These are phyloP conservation scores for Bruchidius siliquastri DNA, from an alignment of 2,888 invertebrate species.

Conservation along the genomic window DNA sequence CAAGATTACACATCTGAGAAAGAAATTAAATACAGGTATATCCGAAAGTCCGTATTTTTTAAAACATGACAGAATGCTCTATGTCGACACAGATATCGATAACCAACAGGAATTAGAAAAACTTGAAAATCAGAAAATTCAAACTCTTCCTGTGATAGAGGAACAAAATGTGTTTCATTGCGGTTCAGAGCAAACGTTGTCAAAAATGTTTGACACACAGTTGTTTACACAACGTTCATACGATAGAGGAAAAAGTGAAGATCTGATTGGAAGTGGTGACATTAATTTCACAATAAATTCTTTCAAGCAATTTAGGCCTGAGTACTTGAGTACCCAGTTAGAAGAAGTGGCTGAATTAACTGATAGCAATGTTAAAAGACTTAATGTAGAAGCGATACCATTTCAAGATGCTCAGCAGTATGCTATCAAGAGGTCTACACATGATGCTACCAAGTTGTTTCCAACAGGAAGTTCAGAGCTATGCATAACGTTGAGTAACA, in stretches of 20 bases:
- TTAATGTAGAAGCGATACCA: not conserved
- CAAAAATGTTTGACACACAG: not conserved
- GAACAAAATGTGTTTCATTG: not conserved
- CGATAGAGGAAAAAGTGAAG: not conserved
- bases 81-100: not conserved
- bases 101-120: not conserved
- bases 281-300: constrained; percentile 9
- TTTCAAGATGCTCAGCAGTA: not conserved
- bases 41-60: not conserved
- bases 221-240: not conserved
- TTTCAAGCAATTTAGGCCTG: constrained; percentile 12
- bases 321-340: constrained; percentile 13
- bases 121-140: not conserved
- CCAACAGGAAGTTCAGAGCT: constrained; percentile 1
- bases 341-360: not conserved
- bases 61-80: not conserved
- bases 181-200: not conserved
- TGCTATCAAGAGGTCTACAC: not conserved
- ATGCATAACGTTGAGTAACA: constrained; percentile 12
- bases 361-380: not conserved
- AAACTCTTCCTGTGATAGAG: not conserved
- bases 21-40: not conserved
- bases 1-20: not conserved
- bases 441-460: not conserved
- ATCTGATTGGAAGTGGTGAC: not conserved